Evolutionary conservation across 2,888 invertebrate species (phyloP), one percentile per base, ranked within the genome.

Genomic region (Pachycephus smyrnensis): DNA sequence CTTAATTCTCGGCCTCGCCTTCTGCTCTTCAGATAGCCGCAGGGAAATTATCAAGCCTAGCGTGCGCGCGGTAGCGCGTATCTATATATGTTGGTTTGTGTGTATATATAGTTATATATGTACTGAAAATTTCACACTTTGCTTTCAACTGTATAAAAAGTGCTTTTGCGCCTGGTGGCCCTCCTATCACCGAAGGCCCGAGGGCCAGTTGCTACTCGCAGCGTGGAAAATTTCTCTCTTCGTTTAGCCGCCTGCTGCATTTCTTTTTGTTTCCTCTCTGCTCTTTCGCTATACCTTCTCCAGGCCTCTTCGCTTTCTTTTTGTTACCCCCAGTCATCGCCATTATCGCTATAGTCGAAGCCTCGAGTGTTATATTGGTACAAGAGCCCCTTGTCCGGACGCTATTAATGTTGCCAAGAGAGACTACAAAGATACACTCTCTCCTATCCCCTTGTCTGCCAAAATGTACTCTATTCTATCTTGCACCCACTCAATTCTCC

Each of bases 1-100:
- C 75, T 68, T 75, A 35, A 77, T 68, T 77, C 36, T 75, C 68
- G 36, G 69, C 68, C 36, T 15, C n/a, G 69, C 23, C 71, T 33
- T 31, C 31, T 31, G 31, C 12, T 33, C 71, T 31, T 55, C 55
- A 31, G 31, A 71, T 12, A 15, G 71, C 71, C 33, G 71, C 32
- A 30, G 31, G 71, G 71, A 71, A 71, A 31, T 71, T 30, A 4
- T 12, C 2, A 71, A 31, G 32, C 11, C 12, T 4, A 11, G n/a
- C 32, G 71, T 15, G 55, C 23, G 12, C 12, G 68, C 12, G 68
- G 4, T 68, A 1, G 23, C 68, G 68, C 4, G 2, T 35, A 9
- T 35, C 4, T 35, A 35, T 6, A 9, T 35, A 55, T 15, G 15
- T 15, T 40, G 40, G 4, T n/a, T n/a, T 33, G 33, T 1, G 4